Evolutionary conservation across 2,113 vertebrate genomes (phyloP), one percentile per base, ranked within the genome.

Genomic region (Cynopterus brachyotis): DNA sequence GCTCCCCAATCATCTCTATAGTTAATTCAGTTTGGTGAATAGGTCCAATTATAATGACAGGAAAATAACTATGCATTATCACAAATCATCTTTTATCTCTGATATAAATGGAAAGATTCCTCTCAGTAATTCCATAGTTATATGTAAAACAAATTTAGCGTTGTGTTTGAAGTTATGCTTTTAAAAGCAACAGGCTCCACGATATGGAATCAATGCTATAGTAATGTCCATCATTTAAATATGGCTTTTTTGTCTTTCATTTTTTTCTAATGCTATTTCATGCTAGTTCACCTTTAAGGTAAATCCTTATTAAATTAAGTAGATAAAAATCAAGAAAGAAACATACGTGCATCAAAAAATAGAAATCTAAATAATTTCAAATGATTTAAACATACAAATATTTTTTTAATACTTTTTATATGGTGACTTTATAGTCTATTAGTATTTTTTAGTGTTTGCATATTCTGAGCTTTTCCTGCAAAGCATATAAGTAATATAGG

Each of bases 81-180:
- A 97, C 84, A 76, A 73, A 90, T 97, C 90, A 91, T 97, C 97
- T 98, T 95, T 97, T 95, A 94, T 98, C 97, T 98, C 85, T 97
- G 70, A 94, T 86, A 97, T 91, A 97, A 97, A 89, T 98, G 95
- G 64, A 28, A 83, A 95, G 84, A 94, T 86, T 93, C 40, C 88
- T 98, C 91, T 93, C 45, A 32, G 32, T 93, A 98, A 97, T 97
- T 97, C 42, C 35, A 96, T 96, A 97, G 97, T 40, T 97, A 69
- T 91, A 98, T 96, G 97, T 97, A 95, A 66, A 98, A 98, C 50
- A 97, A 97, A 98, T 98, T 97, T 97, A 96, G 94, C 75, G 96
- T 96, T 98, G 95, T 98, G 82, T 90, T 98, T 98, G 97, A 98
- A 92, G 91, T 97, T 97, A 94, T 89, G 82, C 97, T 98, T 98